These are phyloP conservation scores for Anarrhichthys ocellatus DNA, from an alignment of 2,113 vertebrate species.

Conservation along the genomic window DNA sequence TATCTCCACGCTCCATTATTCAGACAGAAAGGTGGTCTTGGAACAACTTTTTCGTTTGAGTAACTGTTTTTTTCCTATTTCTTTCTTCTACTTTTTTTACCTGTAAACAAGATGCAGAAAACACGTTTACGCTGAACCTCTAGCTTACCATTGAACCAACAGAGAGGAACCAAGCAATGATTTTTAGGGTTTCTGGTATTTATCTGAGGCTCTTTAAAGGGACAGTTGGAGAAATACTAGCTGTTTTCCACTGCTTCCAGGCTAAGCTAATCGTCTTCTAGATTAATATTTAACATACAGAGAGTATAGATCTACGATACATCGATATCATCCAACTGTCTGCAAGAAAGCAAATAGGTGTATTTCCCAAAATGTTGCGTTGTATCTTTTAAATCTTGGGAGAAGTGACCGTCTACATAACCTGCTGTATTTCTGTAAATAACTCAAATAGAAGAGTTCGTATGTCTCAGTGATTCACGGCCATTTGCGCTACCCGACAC, in stretches of 20 bases:
- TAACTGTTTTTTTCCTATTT: slow-evolving; percentile 23
- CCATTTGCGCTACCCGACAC: slow-evolving; percentile 35
- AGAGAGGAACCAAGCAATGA: neutral
- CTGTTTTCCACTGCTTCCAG: neutral
- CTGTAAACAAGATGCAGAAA: slow-evolving; percentile 13
- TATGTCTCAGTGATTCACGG: slow-evolving; percentile 15
- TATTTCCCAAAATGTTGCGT: neutral
- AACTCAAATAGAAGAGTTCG: slow-evolving; percentile 34
- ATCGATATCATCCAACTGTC: neutral
- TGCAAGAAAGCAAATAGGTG: neutral
- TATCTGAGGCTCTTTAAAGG: neutral
- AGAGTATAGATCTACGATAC: neutral
- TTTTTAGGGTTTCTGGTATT: neutral
- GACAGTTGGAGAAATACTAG: neutral
- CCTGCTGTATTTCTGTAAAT: slow-evolving; percentile 1
- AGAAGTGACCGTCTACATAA: neutral
- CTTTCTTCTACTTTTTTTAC: slow-evolving; percentile 17
- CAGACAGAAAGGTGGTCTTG: slow-evolving; percentile 49
- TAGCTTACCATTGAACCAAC: slow-evolving; percentile 3
- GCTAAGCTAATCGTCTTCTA: neutral
- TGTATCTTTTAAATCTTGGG: neutral
- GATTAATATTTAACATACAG: neutral
- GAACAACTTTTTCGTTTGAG: slow-evolving; percentile 37
- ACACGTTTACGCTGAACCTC: neutral
- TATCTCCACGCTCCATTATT: slow-evolving; percentile 51